Conservation (phyloP, 2,797 vertebrate genomes). For the Tangara arthus region DNA sequence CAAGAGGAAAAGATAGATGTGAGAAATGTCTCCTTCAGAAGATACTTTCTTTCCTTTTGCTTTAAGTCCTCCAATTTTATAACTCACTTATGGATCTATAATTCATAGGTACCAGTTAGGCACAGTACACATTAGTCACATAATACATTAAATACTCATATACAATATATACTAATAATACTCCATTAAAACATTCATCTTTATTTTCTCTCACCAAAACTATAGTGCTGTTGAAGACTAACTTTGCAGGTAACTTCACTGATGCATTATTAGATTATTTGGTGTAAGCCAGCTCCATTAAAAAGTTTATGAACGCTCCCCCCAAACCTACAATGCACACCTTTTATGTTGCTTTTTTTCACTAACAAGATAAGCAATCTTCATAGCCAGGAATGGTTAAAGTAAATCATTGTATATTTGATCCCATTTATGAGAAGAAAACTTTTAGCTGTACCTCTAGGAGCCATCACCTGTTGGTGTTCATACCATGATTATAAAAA, state of each 20-base stretch:
- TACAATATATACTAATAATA: background rate
- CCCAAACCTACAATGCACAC: fast-evolving
- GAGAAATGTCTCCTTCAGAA: background rate
- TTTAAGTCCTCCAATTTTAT: background rate
- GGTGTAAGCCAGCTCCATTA: background rate
- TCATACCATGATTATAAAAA: background rate
- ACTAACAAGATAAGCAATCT: background rate
- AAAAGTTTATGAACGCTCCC: background rate
- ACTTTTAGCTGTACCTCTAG: background rate
- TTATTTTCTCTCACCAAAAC: background rate
- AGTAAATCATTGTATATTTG: background rate
- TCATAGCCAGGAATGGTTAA: background rate
- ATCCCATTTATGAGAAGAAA: background rate
- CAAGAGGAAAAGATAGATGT: background rate
- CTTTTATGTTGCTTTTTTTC: background rate
- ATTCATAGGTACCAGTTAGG: background rate
- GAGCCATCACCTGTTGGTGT: background rate
- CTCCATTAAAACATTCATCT: background rate
- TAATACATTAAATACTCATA: background rate
- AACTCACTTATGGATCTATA: background rate
- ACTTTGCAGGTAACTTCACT: background rate
- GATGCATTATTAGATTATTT: background rate
- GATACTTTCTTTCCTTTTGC: background rate
- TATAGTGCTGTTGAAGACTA: background rate
- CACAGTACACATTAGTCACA: background rate